Percentiles rank a stretch among this genome's conserved stretches.
phyloP scores from a whole-genome alignment of 2,797 vertebrate genomes.

The Neoniphon sammara region DNA sequence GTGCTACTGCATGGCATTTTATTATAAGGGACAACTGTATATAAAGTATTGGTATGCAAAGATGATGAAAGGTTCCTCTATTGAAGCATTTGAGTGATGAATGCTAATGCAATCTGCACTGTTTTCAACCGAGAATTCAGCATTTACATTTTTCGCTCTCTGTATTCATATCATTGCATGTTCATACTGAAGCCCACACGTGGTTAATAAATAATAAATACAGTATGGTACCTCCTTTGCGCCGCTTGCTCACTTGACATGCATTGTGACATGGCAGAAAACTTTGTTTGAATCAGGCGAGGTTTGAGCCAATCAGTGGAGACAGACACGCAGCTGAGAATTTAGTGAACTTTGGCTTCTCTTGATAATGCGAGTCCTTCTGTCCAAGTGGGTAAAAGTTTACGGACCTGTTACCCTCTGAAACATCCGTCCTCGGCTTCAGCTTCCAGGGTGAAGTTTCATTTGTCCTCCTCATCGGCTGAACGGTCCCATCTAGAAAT shows the following conservation, averaged over 20 bases:
- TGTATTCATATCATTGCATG: constrained; percentile 51
- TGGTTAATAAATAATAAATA: constrained; percentile 71
- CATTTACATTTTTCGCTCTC: constrained; percentile 6
- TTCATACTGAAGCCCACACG: constrained; percentile 42
- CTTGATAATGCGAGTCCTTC: constrained; percentile 57
- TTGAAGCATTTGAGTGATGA: neutral
- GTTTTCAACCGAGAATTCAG: constrained; percentile 5
- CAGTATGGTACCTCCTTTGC: constrained; percentile 19
- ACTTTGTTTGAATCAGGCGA: constrained; percentile 80
- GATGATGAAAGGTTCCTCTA: neutral
- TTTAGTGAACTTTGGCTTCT: constrained; percentile 75
- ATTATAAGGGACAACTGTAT: neutral
- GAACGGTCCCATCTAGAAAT: neutral
- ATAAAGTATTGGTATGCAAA: neutral
- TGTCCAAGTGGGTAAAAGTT: constrained; percentile 69
- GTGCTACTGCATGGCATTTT: constrained; percentile 57
- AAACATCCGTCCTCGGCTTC: constrained; percentile 5
- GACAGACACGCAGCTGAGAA: constrained; percentile 68
- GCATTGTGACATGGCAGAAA: constrained; percentile 73
- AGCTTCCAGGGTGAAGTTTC: neutral
- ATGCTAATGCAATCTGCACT: neutral
- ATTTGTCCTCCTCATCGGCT: neutral
- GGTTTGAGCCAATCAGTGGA: constrained; percentile 64
- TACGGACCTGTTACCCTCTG: constrained; percentile 13
- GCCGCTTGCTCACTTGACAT: constrained; percentile 1